Base-by-base conservation (phyloP, 1,140 invertebrate species). In the Branchinecta lynchi region DNA sequence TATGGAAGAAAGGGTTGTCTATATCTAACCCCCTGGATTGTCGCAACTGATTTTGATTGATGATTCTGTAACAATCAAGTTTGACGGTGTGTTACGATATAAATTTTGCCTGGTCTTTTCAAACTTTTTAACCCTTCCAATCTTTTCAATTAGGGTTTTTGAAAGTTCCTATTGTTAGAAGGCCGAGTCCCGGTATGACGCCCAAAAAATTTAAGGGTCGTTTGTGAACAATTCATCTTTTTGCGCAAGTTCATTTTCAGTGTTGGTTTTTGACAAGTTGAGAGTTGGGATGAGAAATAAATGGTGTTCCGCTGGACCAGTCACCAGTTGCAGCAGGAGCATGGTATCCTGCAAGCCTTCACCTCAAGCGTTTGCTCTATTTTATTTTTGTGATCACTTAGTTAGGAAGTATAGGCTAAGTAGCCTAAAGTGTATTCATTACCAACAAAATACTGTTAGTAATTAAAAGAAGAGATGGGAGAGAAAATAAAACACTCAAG, bases 61-160 rank as follows among this genome's bases (percentile, higher is more conserved):
- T 60, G 51, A 60, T 20, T 60, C 17, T 60, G 12, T 12, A 60
- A 60, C 51, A 60, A 60, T 60, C 51, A 60, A 60, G 17, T 12
- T 60, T 15, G 51, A 60, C 51, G 51, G 51, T 15, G 51, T 60
- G 51, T 60, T 60, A 60, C 51, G 51, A 60, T 60, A 60, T 60
- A 60, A 60, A 60, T 60, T 60, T 60, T 60, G 12, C 17, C 51
- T 15, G 17, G 51, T 60, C 51, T 60, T 60, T 60, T 60, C 12
- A 60, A 60, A 60, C 51, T 60, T 60, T 60, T 60, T 60, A 60
- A 60, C 51, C 51, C 51, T 60, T 60, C 51, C 51, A 60, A 60
- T 60, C 51, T 60, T 60, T 60, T 60, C 51, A 60, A 60, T 60
- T 60, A 60, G 51, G 51, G 51, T 60, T 60, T 60, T 60, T 60